Evolutionary conservation across 2,113 vertebrate species (phyloP).

Genomic region (Phalacrocorax brasilianus): DNA sequence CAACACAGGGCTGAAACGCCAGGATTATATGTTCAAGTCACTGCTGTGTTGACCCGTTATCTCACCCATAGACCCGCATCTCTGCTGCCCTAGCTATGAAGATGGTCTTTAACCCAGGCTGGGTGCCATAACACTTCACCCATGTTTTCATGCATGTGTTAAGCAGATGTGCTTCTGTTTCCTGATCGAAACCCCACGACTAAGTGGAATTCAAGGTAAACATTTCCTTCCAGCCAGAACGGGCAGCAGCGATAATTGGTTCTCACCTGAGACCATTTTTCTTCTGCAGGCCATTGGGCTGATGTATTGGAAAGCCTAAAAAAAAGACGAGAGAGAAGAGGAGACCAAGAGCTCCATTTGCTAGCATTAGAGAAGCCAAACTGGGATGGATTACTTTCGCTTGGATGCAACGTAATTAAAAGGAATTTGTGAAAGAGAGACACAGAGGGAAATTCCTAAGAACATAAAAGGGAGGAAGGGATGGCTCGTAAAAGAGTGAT

Average conservation of each 20-base stretch:
- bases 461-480: constrained; percentile 50
- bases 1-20: background rate
- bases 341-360: background rate
- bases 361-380: background rate
- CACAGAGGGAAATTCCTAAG: background rate
- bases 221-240: background rate
- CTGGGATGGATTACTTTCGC: background rate
- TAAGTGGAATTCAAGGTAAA: background rate
- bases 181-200: background rate
- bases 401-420: constrained; percentile 29
- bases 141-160: background rate
- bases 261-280: background rate
- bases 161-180: background rate
- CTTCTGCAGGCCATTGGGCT: background rate
- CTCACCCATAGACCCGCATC: rapidly evolving
- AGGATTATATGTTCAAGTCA: background rate
- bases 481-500: background rate
- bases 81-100: background rate
- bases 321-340: background rate
- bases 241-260: background rate
- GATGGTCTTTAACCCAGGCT: background rate
- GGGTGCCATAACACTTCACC: background rate
- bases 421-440: background rate
- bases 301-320: background rate
- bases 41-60: background rate